Evolutionary conservation across 1,140 invertebrate species (phyloP), one percentile per base, ranked within the genome.

Genomic region (Drosophila kikkawai): DNA sequence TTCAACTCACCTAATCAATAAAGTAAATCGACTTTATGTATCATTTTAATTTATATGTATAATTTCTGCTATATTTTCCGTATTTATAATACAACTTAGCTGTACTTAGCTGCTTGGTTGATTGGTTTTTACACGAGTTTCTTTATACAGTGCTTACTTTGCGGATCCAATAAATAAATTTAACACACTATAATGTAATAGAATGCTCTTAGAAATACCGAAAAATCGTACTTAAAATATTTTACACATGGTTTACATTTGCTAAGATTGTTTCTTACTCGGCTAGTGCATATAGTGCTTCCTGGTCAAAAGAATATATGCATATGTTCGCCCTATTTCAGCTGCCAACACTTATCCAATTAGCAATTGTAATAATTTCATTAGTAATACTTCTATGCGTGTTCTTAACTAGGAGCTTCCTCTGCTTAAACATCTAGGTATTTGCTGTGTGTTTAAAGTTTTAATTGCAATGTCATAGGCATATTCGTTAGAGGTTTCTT

Each of bases 51-150:
- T 65, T 34, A 41, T 48, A 50, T 48, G 65, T 48, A 65, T 83
- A 83, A 83, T 83, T 83, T 83, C 61, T 83, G 78, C 80, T 83
- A 84, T 84, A 84, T 84, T 84, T 83, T 80, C 63, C 66, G 73
- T 77, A 65, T 80, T 79, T 84, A 80, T 84, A 64, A 73, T 84
- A 84, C 80, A 80, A 80, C 73, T 84, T 84, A 84, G 63, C 75
- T 68, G 64, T 60, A 75, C 57, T 70, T 81, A 70, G 66, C 22
- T 55, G 64, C 64, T 82, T 77, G 74, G 68, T 53, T 76, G 60
- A 63, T 66, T 77, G 15, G 50, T 66, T 61, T 74, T 78, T 81
- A 82, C 79, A 82, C 47, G 45, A 66, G 17, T 68, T 66, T 47
- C 13, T 79, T 75, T 70, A 64, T 68, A 65, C 60, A 68, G 60